Conservation (phyloP, 2,113 vertebrate genomes). For the Apteryx mantelli region DNA sequence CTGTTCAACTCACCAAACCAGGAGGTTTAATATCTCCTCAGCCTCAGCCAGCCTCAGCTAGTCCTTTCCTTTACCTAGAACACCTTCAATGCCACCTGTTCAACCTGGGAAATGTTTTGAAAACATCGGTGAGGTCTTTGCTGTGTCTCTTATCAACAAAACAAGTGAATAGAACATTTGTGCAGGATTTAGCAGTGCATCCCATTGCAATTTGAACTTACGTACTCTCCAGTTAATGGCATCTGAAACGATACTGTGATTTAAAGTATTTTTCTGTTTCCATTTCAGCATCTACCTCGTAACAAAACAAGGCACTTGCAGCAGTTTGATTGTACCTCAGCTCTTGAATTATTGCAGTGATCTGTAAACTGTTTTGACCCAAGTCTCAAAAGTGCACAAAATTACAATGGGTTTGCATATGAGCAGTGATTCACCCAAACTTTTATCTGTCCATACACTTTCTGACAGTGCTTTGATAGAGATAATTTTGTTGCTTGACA, state of each 20-base stretch:
- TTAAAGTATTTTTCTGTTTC: not conserved
- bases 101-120: conserved; percentile 56
- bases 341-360: not conserved
- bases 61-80: conserved; percentile 27
- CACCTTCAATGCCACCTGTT: conserved; percentile 45
- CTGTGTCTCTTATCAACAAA: conserved; percentile 64
- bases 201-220: not conserved
- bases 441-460: not conserved
- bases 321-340: not conserved
- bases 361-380: not conserved
- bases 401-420: not conserved
- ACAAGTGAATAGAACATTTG: not conserved
- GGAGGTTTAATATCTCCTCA: not conserved
- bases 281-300: not conserved
- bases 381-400: not conserved
- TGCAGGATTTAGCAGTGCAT: conserved; percentile 6
- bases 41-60: not conserved
- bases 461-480: not conserved
- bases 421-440: not conserved
- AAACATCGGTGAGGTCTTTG: conserved; percentile 67
- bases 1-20: not conserved
- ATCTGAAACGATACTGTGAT: not conserved
- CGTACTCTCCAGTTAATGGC: not conserved
- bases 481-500: not conserved
- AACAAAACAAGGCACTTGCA: not conserved